Percentiles rank a stretch among this genome's conserved stretches.
Conservation (phyloP, 2,888 invertebrate genomes). For the Drosophila merina region DNA sequence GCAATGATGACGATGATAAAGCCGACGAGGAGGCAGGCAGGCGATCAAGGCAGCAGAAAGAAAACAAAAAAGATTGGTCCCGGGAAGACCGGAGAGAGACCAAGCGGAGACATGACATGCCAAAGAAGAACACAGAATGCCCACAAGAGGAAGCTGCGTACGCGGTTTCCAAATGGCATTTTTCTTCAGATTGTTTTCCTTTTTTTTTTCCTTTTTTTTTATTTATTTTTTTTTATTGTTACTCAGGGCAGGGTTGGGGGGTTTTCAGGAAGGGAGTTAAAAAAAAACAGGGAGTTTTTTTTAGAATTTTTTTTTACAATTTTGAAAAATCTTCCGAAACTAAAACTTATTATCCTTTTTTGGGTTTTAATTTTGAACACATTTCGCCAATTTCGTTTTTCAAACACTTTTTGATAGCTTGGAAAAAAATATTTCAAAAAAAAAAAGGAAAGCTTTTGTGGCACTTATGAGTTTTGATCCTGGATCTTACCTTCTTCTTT, state of each 20-base stretch:
- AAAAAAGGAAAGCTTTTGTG: constrained; percentile 1
- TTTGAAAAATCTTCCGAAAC: neutral
- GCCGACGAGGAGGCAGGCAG: neutral
- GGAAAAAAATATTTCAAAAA: constrained; percentile 5
- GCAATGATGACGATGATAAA: constrained; percentile 7
- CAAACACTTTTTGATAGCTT: neutral
- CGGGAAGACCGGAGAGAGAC: neutral
- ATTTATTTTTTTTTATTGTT: neutral
- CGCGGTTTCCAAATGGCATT: constrained; percentile 11
- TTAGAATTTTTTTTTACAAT: neutral
- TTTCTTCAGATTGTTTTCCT: constrained; percentile 4
- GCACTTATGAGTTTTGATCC: neutral
- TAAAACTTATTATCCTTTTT: constrained; percentile 3
- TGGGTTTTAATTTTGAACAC: neutral
- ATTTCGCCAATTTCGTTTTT: neutral
- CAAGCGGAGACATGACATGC: neutral
- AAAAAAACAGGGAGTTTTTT: neutral
- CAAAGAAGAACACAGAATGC: constrained; percentile 12
- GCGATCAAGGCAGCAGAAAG: neutral
- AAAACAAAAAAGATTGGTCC: constrained; percentile 1
- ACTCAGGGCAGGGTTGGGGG: neutral
- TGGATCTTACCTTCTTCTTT: constrained; percentile 27
- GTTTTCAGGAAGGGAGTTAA: neutral
- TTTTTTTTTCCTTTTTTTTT: neutral
- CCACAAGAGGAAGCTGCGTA: constrained; percentile 10